These are phyloP conservation scores for Percopsis transmontana DNA, from an alignment of 2,113 vertebrate genomes.

Conservation along the genomic window DNA sequence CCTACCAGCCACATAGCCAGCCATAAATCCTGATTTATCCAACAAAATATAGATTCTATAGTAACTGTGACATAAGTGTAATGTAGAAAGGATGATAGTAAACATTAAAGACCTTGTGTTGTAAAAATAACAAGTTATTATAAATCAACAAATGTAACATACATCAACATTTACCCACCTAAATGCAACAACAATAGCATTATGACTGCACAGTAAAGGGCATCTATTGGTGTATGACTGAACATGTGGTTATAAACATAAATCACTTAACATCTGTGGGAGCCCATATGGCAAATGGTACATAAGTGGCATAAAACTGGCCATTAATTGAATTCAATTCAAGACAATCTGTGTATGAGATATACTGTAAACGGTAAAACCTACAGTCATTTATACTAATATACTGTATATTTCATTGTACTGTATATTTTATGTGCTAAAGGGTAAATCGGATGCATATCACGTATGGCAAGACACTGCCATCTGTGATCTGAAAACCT, in stretches of 20 bases:
- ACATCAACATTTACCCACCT: not conserved
- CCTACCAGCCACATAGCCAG: not conserved
- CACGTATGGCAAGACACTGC: too few relatives aligned
- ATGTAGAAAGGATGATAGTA: too few relatives aligned
- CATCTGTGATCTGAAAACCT: too few relatives aligned
- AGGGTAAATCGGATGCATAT: too few relatives aligned
- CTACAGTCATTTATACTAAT: too few relatives aligned
- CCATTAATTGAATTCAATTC: constrained; percentile 27
- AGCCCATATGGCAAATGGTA: constrained; percentile 47
- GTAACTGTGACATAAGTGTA: too few relatives aligned
- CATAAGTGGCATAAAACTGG: constrained; percentile 42
- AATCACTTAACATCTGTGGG: constrained; percentile 39
- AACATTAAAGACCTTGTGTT: too few relatives aligned
- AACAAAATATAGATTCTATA: too few relatives aligned
- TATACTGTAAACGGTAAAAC: too few relatives aligned
- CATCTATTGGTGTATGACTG: constrained; percentile 47
- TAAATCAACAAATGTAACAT: not conserved
- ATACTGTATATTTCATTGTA: too few relatives aligned
- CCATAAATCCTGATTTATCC: not conserved
- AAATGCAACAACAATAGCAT: not conserved
- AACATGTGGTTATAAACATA: constrained; percentile 39
- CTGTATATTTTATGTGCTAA: too few relatives aligned
- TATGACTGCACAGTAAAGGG: constrained; percentile 24
- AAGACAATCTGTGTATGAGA: constrained; percentile 19
- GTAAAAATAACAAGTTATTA: too few relatives aligned